These are phyloP conservation scores for Aelia acuminata DNA, from an alignment of 2,888 invertebrate species.

Conservation along the genomic window DNA sequence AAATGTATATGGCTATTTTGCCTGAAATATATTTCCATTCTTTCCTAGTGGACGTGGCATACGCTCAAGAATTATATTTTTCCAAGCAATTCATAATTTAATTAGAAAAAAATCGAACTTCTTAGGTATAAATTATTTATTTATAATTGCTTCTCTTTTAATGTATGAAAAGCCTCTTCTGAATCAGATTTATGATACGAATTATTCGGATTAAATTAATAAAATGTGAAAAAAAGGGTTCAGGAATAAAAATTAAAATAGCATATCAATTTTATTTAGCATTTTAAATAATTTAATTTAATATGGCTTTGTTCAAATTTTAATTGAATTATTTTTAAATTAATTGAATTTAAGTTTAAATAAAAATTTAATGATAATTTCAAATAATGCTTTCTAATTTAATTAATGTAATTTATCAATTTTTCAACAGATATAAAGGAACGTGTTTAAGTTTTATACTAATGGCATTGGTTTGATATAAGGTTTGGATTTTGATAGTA, in stretches of 20 bases:
- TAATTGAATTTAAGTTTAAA: not conserved
- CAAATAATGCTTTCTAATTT: not conserved
- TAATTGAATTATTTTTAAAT: not conserved
- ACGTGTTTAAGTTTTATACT: not conserved
- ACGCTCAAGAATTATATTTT: no score
- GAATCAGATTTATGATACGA: not conserved
- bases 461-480: slow-evolving; percentile 13
- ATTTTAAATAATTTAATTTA: not conserved
- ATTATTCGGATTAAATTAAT: not conserved
- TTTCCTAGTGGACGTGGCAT: no score
- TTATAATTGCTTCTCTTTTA: not conserved
- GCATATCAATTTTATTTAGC: not conserved
- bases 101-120: not conserved
- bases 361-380: not conserved
- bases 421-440: not conserved
- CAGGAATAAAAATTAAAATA: not conserved
- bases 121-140: not conserved
- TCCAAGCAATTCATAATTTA: not conserved
- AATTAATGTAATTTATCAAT: not conserved
- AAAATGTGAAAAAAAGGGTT: not conserved
- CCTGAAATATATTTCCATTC: no score
- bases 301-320: not conserved
- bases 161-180: not conserved
- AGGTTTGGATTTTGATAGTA: slow-evolving; percentile 55
- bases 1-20: no score